A percentile compares a stretch with the other conserved stretches of the same genome.
phyloP scores from a whole-genome alignment of 2,888 invertebrate genomes.

The Drosophila fulvimacula region DNA sequence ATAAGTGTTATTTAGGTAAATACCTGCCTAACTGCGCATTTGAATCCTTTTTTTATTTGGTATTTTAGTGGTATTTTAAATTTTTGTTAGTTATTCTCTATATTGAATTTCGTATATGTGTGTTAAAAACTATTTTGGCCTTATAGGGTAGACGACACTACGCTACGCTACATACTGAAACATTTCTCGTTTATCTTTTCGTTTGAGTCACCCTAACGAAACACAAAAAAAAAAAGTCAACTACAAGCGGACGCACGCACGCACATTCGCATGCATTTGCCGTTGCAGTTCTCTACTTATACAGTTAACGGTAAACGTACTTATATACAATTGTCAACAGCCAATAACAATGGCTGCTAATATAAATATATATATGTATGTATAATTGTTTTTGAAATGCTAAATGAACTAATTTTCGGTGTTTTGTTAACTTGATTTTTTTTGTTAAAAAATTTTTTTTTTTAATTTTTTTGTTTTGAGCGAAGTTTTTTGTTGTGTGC shows the following conservation, averaged over 20 bases:
- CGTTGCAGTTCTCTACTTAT: conserved; percentile 57
- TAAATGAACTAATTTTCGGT: conserved; percentile 47
- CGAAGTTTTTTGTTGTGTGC: conserved; percentile 29
- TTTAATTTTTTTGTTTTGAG: conserved; percentile 23
- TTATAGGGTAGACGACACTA: conserved; percentile 60
- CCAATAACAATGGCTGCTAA: conserved; percentile 41
- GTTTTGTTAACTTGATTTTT: conserved; percentile 46
- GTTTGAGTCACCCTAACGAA: conserved; percentile 23
- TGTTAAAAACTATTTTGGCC: conserved; percentile 76
- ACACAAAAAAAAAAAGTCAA: conserved; percentile 36
- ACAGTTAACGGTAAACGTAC: conserved; percentile 44
- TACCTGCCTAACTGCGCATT: conserved; percentile 62
- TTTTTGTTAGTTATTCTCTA: conserved; percentile 31
- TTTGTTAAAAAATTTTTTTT: neutral
- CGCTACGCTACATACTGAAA: conserved; percentile 56
- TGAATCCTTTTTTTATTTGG: conserved; percentile 38
- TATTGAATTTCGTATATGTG: conserved; percentile 51
- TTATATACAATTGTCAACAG: conserved; percentile 58
- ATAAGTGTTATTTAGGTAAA: conserved; percentile 57
- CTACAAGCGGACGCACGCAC: neutral
- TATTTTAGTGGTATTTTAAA: conserved; percentile 27
- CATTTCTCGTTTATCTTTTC: conserved; percentile 17
- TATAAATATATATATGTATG: neutral
- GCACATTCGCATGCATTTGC: conserved; percentile 9
- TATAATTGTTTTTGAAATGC: conserved; percentile 24